Evolutionary conservation across 1,140 invertebrate genomes (phyloP).

Genomic region (Vollenhovia emeryi): DNA sequence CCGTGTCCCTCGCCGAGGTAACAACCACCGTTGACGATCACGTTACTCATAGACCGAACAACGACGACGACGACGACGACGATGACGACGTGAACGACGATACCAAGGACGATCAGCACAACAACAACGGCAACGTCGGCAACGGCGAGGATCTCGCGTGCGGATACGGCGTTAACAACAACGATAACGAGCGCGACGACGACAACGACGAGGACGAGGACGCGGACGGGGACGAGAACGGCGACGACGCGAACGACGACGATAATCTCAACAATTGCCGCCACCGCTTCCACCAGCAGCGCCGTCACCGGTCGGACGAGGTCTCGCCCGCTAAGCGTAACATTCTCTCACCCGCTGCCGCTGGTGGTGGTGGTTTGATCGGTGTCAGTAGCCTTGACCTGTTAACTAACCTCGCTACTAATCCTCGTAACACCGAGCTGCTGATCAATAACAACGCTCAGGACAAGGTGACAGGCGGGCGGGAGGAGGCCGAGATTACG

Average conservation of each 20-base stretch:
- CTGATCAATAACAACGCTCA: conserved; percentile 65
- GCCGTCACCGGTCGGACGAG: conserved; percentile 35
- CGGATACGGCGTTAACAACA: conserved; percentile 64
- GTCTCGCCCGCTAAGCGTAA: conserved; percentile 68
- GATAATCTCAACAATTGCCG: conserved; percentile 51
- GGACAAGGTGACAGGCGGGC: conserved; percentile 31
- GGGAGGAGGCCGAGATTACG: conserved; percentile 2
- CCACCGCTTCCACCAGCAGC: conserved; percentile 43
- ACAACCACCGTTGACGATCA: conserved; percentile 62
- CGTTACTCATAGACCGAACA: conserved; percentile 38
- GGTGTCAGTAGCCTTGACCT: conserved; percentile 75
- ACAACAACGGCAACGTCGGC: conserved; percentile 62
- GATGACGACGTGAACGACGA: conserved; percentile 44
- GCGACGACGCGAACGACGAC: conserved; percentile 30
- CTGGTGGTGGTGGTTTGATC: conserved; percentile 64
- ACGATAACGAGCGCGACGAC: conserved; percentile 45
- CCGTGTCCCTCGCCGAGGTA: conserved; percentile 78
- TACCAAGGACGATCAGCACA: conserved; percentile 59
- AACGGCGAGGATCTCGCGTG: conserved; percentile 45
- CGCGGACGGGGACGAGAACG: conserved; percentile 15
- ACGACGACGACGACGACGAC: conserved; percentile 65
- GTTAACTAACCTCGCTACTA: conserved; percentile 77
- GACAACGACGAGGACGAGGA: conserved; percentile 59
- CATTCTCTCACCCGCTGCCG: conserved; percentile 57
- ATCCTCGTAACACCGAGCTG: conserved; percentile 72